These are phyloP conservation scores for Ramphastos sulfuratus DNA, from an alignment of 2,113 vertebrate species.

Conservation along the genomic window DNA sequence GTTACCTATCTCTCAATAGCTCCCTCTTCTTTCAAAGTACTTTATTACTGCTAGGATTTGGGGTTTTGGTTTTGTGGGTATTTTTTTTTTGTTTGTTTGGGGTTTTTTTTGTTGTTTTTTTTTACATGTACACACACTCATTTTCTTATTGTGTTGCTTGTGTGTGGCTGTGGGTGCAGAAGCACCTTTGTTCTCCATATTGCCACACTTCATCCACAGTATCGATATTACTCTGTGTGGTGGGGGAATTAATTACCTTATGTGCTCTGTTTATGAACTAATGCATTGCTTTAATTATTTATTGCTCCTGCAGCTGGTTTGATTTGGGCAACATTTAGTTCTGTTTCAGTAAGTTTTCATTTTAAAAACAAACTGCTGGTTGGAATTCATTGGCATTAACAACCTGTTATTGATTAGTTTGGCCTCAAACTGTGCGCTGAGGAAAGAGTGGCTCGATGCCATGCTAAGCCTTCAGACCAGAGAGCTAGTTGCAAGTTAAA, in stretches of 20 bases:
- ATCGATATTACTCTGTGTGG: neutral
- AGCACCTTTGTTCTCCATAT: neutral
- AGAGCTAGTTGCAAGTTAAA: neutral
- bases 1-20: conserved; percentile 47
- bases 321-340: conserved; percentile 41
- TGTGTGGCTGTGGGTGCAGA: neutral
- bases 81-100: too few species aligned
- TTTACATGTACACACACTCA: neutral
- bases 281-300: conserved; percentile 49
- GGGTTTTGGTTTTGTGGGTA: too few species aligned
- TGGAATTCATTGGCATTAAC: conserved; percentile 45
- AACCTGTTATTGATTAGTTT: conserved; percentile 52
- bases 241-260: conserved; percentile 45
- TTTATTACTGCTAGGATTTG: conserved; percentile 3
- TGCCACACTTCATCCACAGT: neutral
- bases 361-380: conserved; percentile 31
- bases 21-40: conserved; percentile 24
- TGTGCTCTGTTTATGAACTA: conserved; percentile 14
- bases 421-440: conserved; percentile 16
- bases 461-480: neutral
- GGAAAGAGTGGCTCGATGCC: neutral
- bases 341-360: conserved; percentile 50
- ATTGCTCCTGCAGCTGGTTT: conserved; percentile 16
- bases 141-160: conserved; percentile 10
- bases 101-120: too few species aligned